Evolutionary conservation across 2,888 invertebrate genomes (phyloP).

Genomic region (Branchipolynoe longqiensis): DNA sequence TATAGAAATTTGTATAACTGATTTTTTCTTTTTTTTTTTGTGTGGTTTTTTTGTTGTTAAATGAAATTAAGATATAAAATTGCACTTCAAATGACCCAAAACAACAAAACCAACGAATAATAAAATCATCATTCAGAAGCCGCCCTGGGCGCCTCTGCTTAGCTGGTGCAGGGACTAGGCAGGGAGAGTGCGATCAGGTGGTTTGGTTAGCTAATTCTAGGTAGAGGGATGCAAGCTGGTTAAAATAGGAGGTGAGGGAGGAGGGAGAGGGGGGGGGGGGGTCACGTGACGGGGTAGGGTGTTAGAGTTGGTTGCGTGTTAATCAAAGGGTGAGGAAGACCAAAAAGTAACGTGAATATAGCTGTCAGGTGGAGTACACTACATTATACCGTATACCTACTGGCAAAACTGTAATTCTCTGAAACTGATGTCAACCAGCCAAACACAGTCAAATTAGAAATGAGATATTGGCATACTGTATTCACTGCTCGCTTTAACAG

Average conservation of each 20-base stretch:
- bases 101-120: too few species aligned
- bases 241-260: neutral
- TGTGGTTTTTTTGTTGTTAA: neutral
- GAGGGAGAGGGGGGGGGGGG: neutral
- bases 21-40: neutral
- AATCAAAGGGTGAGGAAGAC: constrained; percentile 24
- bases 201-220: neutral
- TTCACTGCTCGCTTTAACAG: neutral
- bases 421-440: constrained; percentile 56
- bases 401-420: constrained; percentile 56
- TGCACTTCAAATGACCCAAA: too few species aligned
- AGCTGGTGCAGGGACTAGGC: neutral
- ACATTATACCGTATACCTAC: constrained; percentile 50
- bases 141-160: too few species aligned
- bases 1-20: too few species aligned
- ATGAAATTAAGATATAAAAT: too few species aligned
- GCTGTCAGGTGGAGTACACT: constrained; percentile 38
- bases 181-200: neutral
- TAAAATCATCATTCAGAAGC: too few species aligned
- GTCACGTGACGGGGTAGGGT: neutral
- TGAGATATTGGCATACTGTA: constrained; percentile 24
- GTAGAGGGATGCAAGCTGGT: neutral
- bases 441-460: constrained; percentile 56
- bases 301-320: constrained; percentile 1
- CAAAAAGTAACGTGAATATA: constrained; percentile 41